A percentile compares a stretch with the other conserved stretches of the same genome.
These are phyloP conservation scores for Xenopus borealis DNA, from an alignment of 2,113 vertebrate genomes.

Conservation along the genomic window DNA sequence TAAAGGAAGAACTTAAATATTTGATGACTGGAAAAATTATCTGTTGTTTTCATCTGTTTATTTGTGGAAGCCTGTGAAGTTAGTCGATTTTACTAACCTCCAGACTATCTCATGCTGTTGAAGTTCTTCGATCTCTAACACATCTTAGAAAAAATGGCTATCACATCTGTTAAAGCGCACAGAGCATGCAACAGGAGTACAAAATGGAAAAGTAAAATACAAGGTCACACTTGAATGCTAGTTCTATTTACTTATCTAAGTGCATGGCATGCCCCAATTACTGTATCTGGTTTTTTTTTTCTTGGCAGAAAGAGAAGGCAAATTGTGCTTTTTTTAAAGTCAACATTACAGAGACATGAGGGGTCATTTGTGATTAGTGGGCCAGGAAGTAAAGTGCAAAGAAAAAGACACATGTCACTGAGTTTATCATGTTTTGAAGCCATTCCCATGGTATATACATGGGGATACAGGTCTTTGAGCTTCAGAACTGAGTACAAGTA, in stretches of 20 bases:
- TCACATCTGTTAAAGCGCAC: constrained; percentile 53
- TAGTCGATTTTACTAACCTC: constrained; percentile 55
- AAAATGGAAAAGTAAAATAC: constrained; percentile 32
- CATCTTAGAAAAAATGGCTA: constrained; percentile 52
- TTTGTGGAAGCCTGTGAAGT: constrained; percentile 55
- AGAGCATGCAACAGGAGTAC: constrained; percentile 33
- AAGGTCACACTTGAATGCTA: constrained; percentile 9
- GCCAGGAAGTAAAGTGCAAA: no score
- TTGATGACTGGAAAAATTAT: constrained; percentile 56
- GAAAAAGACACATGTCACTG: no score
- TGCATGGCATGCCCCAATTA: background rate
- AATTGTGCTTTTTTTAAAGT: no score
- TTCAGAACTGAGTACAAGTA: no score
- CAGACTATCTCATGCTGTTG: constrained; percentile 52
- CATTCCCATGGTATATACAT: no score
- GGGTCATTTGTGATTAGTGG: no score
- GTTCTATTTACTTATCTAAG: constrained; percentile 18
- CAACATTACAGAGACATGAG: no score
- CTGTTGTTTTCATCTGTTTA: constrained; percentile 57
- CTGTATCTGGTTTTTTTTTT: no score
- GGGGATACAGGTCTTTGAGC: no score
- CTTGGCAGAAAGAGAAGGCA: no score
- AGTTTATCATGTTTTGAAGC: no score
- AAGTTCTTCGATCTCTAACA: constrained; percentile 46
- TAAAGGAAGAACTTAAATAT: constrained; percentile 59